Percentiles rank a stretch among this genome's conserved stretches.
These are phyloP conservation scores for Thripadectes ignobilis DNA, from an alignment of 2,797 vertebrate species.

Conservation along the genomic window DNA sequence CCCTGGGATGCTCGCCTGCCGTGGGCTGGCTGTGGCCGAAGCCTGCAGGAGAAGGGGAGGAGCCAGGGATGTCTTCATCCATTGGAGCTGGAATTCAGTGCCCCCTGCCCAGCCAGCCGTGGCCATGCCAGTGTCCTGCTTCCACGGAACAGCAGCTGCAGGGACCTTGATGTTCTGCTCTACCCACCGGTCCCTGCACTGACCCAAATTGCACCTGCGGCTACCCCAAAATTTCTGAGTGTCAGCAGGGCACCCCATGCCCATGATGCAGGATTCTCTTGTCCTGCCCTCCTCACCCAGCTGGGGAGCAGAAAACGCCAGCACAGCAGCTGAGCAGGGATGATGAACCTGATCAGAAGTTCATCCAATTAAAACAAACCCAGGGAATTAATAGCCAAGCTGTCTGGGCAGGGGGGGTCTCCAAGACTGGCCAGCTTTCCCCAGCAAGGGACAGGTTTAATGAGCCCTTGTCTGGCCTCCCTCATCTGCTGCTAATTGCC, in stretches of 20 bases:
- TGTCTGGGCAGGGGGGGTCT: background rate
- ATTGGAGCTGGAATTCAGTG: fast-evolving
- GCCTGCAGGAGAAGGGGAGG: background rate
- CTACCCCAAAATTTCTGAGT: background rate
- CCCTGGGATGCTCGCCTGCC: background rate
- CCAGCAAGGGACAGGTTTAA: background rate
- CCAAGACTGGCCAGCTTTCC: background rate
- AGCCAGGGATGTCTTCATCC: background rate
- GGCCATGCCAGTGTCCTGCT: background rate
- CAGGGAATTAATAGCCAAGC: constrained; percentile 24
- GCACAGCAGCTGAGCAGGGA: background rate
- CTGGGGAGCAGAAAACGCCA: fast-evolving
- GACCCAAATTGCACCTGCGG: background rate
- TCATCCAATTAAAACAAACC: constrained; percentile 64
- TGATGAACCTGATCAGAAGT: background rate
- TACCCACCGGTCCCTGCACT: background rate
- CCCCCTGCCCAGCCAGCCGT: background rate
- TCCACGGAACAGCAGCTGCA: background rate
- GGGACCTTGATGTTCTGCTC: background rate
- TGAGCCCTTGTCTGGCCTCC: background rate
- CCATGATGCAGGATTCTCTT: background rate
- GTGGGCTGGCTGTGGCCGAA: background rate
- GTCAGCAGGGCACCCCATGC: background rate
- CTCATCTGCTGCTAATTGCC: constrained; percentile 24
- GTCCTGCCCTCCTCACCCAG: background rate